These are phyloP conservation scores for Antechinus flavipes DNA, from an alignment of 2,113 vertebrate species.

Conservation along the genomic window DNA sequence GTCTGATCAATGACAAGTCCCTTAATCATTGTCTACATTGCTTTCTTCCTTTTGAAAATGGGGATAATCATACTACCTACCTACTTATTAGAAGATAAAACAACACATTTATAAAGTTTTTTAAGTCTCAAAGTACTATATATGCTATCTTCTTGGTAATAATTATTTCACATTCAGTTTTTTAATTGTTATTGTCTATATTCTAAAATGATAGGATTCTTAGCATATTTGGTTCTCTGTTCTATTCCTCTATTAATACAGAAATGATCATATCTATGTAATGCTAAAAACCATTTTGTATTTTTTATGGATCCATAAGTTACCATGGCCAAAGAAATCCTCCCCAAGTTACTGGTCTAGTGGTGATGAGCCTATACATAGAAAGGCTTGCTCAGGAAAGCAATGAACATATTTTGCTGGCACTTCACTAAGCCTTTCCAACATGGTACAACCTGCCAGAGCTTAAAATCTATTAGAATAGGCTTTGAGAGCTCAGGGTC, in stretches of 20 bases:
- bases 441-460: neutral
- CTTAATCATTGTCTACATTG: neutral
- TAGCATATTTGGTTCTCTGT: neutral
- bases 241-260: neutral
- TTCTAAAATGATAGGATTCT: neutral
- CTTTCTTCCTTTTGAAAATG: neutral
- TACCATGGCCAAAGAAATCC: neutral
- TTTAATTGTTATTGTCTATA: neutral
- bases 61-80: neutral
- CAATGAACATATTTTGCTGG: neutral
- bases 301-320: neutral
- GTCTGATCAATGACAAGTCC: too few species aligned
- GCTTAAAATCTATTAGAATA: neutral
- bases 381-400: neutral
- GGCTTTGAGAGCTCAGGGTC: neutral
- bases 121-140: neutral
- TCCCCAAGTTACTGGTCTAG: neutral
- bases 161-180: neutral
- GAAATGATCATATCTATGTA: neutral
- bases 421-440: neutral
- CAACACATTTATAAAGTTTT: neutral
- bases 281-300: neutral
- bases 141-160: neutral
- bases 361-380: neutral
- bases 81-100: neutral